Evolutionary conservation across 2,797 vertebrate genomes (phyloP), one percentile per base, ranked within the genome.

Genomic region (Apogon hyalosoma): DNA sequence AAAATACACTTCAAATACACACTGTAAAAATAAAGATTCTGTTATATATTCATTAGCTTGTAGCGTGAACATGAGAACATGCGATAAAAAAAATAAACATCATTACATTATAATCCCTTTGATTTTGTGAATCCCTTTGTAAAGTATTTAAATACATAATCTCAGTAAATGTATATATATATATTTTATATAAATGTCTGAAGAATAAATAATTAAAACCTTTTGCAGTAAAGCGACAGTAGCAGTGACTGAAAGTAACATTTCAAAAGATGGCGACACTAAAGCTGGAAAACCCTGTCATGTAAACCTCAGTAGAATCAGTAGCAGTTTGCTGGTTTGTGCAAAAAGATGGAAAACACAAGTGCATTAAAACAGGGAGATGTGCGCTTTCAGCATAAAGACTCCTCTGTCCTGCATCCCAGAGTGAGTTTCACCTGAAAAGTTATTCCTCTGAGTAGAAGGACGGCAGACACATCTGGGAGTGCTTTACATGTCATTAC

Each of bases 271-370:
- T 7, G 2, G 64, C 60, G 24, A 65, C 7, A 28, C 63, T 72
- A 68, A 81, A 85, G 80, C 67, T 75, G 54, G 67, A 76, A 54
- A 84, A 33, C 63, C 66, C 33, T 1, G 24, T 40, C 6, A 6
- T 79, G 83, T 89, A 89, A 92, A 91, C 86, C 8, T 77, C 61
- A 55, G 21, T 24, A 24, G 68, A 15, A 18, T 54, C 47, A 51
- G 65, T 67, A 63, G 48, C 21, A 60, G 36, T 67, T 47, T 21
- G 52, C 52, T 61, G 49, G 66, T 71, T 77, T 33, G 77, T 86
- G 84, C 74, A 24, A 84, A 76, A 11, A 52, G 47, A 84, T 24
- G 59, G 48, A 69, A 63, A 65, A 63, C 15, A 4, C 4, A 24
- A 24, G 21, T 24, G 52, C 33, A 54, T 39, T 24, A n/a, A 14